phyloP scores from a whole-genome alignment of 2,113 vertebrate species.

The Chrysemys picta region DNA sequence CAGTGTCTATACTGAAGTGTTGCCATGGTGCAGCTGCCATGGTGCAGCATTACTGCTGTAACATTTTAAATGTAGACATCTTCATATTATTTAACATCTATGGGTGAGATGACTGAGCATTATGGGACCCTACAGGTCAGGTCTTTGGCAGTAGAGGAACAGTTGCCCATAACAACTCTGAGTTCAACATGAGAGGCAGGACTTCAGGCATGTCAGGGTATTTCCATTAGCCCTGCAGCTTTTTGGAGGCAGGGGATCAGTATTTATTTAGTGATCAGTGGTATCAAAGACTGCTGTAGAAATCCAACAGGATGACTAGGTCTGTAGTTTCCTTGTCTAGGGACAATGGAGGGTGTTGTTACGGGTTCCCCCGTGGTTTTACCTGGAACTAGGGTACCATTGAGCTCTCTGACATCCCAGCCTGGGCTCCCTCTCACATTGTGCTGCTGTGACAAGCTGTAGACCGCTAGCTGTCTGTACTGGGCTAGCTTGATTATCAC shows the following conservation, averaged over 20 bases:
- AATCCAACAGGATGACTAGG: neutral
- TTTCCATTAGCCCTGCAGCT: neutral
- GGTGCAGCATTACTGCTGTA: no score
- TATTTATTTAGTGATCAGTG: neutral
- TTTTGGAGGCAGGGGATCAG: rapidly evolving
- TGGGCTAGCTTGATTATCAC: no score
- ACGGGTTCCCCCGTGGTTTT: no score
- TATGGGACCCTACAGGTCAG: neutral
- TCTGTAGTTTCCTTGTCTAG: neutral
- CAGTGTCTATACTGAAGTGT: no score
- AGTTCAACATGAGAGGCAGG: neutral
- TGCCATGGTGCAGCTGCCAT: no score
- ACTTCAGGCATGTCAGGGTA: neutral
- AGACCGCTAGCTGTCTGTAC: no score
- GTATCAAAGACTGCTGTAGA: neutral
- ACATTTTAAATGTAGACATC: no score
- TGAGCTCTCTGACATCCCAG: no score
- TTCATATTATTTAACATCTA: no score
- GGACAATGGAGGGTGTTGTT: neutral
- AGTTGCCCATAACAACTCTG: neutral
- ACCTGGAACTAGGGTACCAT: no score
- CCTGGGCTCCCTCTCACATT: no score
- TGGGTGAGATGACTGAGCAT: neutral
- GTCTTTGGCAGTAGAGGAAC: neutral
- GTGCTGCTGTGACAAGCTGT: no score